Base-by-base conservation (phyloP, 2,113 vertebrate genomes). In the Cyrtonyx montezumae region DNA sequence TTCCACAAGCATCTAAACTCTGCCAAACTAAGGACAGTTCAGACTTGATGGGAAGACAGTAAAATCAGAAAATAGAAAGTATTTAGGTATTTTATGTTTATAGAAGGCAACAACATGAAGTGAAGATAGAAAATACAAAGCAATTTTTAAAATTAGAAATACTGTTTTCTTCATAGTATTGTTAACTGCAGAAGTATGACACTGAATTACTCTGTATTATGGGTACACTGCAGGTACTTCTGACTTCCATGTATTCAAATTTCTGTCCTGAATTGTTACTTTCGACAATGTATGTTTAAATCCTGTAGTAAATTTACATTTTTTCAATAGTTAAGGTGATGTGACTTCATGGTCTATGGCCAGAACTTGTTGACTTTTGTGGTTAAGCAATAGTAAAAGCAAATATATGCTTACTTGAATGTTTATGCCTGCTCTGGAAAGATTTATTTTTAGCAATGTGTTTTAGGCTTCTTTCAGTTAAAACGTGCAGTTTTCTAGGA, bases 361-460 rank as follows among this genome's bases (percentile, higher is more conserved):
- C 65, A 8, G 61, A 26, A 22, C 46, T 69, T 73, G 8, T 23
- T 91, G 40, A 43, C 58, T 63, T 30, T 6, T 49, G 15, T 4
- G 3, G 56, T 66, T 22, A 69, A 79, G 48, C 32, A 62, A 42
- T 13, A 81, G 13, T 67, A 62, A 53, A 89, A 84, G 30, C 43
- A 66, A 76, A 17, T 28, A 87, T 30, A 51, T 53, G 1, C 55
- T 91, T 73, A 49, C 32, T 34, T 67, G 43, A 65, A 53, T 37
- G 6, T 78, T 89, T 88, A 13, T 85, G 20, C 89, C 79, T 85
- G 42, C 56, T 85, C 16, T 83, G 36, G 80, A 83, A 94, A 83
- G 56, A 85, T 65, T 88, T 88, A 59, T 78, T 96, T 94, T 96
- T 88, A 80, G n/a, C 32, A 63, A 30, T 48, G 26, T 30, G 25